Base-by-base conservation (phyloP, 1,140 invertebrate species). In the Drosophila hydei region DNA sequence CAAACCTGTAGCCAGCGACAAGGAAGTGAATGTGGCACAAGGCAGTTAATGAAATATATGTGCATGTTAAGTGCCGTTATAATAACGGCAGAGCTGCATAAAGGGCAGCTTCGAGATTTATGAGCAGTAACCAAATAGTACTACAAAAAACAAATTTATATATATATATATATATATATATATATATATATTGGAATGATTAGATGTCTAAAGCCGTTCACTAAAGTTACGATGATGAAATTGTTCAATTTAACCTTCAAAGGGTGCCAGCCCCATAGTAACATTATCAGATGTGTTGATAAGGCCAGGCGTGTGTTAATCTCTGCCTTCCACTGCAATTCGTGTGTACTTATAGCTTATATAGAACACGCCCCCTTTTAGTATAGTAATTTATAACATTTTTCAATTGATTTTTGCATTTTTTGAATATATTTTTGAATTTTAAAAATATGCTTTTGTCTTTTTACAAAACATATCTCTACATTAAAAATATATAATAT, bases 391-490 rank as follows among this genome's bases (percentile, higher is more conserved):
- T 9, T 18, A 11, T 12, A 21, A 21, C 18, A 18, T 4, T 18
- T 7, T 65, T 42, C 4, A 11, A 16, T 63, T 58, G 25, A 4
- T 52, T 50, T 81, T 60, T 48, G 5, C 33, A 48, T 68, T 64
- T 78, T 77, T 77, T 62, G 55, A 81, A 71, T 64, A 61, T 70
- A 47, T 73, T 77, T 73, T 81, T 77, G 77, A 81, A 88, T 87
- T 87, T 87, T 87, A 87, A 87, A 87, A 87, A 87, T 87, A 87
- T 87, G 83, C 78, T 67, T 80, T 85, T 74, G 81, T 88, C 81
- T 87, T 87, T 85, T 88, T 87, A 87, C 81, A 88, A 88, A 88
- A 88, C 75, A 88, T 76, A 89, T 83, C 75, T 88, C 83, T 88
- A 88, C 83, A 88, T 88, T 88, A 88, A 88, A 88, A 88, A 81